These are phyloP conservation scores for Eulithis testata DNA, from an alignment of 2,888 invertebrate genomes.

Conservation along the genomic window DNA sequence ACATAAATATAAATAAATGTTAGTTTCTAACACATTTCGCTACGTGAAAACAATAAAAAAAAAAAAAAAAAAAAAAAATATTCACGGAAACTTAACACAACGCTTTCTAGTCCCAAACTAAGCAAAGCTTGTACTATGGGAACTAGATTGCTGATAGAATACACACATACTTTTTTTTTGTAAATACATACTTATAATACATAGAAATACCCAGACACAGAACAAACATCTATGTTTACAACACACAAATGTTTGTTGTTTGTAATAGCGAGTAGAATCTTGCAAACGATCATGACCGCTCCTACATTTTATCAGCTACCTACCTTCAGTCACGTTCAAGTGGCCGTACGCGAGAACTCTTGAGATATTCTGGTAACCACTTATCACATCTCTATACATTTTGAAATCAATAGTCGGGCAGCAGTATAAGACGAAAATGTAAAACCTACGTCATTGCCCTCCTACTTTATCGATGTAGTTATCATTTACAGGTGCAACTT, in stretches of 20 bases:
- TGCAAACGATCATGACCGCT: constrained; percentile 45
- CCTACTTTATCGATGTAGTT: background rate
- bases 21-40: background rate
- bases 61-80: no score
- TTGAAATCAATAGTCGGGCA: constrained; percentile 30
- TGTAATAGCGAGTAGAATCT: constrained; percentile 18
- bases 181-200: no score
- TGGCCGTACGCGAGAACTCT: constrained; percentile 40
- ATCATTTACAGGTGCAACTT: constrained; percentile 4
- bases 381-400: constrained; percentile 34
- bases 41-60: constrained; percentile 12
- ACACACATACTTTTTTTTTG: no score
- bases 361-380: constrained; percentile 43
- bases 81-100: no score
- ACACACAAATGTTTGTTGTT: no score
- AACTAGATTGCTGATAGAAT: no score
- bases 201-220: no score
- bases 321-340: constrained; percentile 40
- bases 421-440: constrained; percentile 9
- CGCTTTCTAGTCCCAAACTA: no score
- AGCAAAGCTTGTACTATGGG: no score
- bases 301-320: constrained; percentile 49
- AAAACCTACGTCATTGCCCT: constrained; percentile 6
- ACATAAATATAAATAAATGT: background rate
- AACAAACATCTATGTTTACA: no score